These are phyloP conservation scores for Periparus ater DNA, from an alignment of 2,797 vertebrate genomes.

Conservation along the genomic window DNA sequence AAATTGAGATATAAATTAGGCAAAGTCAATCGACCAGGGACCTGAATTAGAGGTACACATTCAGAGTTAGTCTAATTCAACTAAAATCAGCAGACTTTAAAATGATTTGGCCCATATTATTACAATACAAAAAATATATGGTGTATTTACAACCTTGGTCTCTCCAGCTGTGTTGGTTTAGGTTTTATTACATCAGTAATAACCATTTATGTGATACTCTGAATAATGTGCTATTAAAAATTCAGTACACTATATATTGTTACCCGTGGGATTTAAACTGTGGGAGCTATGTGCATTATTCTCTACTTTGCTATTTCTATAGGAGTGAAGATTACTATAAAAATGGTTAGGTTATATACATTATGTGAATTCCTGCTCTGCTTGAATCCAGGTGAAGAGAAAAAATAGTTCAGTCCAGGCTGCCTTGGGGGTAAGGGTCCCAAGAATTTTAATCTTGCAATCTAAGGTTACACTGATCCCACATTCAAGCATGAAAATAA, in stretches of 20 bases:
- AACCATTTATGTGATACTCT: conserved; percentile 60
- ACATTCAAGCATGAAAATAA: not conserved
- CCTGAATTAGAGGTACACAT: not conserved
- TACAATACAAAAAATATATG: conserved; percentile 16
- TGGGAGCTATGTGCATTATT: conserved; percentile 46
- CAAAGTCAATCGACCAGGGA: not conserved
- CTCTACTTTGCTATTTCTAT: conserved; percentile 26
- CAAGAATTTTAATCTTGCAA: not conserved
- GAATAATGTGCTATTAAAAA: conserved; percentile 61
- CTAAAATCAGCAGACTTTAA: conserved; percentile 37
- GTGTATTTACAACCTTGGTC: conserved; percentile 45
- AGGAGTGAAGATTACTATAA: conserved; percentile 49
- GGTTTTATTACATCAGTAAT: conserved; percentile 61
- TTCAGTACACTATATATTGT: conserved; percentile 20
- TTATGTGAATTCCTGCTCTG: conserved; percentile 27
- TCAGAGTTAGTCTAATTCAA: conserved; percentile 1
- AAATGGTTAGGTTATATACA: conserved; percentile 11
- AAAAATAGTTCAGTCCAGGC: not conserved
- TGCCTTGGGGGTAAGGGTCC: not conserved
- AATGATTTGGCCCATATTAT: conserved; percentile 15
- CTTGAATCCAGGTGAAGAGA: conserved; percentile 33
- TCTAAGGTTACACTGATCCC: not conserved
- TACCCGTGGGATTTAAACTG: conserved; percentile 47
- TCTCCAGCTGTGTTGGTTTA: conserved; percentile 61
- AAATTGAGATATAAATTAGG: conserved; percentile 11